These are phyloP conservation scores for Calephelis virginiensis DNA, from an alignment of 1,140 invertebrate genomes.

Conservation along the genomic window DNA sequence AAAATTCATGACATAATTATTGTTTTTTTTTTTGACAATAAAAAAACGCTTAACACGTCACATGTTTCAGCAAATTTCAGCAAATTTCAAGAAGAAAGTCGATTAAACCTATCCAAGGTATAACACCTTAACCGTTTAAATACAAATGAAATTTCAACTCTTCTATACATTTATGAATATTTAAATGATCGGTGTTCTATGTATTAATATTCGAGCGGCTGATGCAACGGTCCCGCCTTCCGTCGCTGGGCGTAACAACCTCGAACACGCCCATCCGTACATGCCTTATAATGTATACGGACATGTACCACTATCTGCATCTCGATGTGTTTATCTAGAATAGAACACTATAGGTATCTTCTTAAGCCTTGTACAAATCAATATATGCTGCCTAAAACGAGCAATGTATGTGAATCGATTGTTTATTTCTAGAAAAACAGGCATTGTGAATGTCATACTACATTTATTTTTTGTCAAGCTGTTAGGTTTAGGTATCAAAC, in stretches of 20 bases:
- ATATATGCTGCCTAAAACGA: not conserved
- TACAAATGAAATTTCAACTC: conserved; percentile 3
- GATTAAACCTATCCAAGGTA: not conserved
- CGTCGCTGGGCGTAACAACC: conserved; percentile 50
- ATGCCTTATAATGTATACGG: conserved; percentile 29
- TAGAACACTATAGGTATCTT: not conserved
- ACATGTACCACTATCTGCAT: conserved; percentile 20
- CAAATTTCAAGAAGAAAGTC: not conserved
- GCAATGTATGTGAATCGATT: not conserved
- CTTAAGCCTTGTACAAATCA: not conserved
- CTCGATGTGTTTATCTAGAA: conserved; percentile 6
- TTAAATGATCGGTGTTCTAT: conserved; percentile 18
- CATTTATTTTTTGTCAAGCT: too few species aligned
- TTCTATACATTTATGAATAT: conserved; percentile 23
- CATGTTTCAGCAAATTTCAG: not conserved
- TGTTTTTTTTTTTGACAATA: too few species aligned
- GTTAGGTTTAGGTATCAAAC: too few species aligned
- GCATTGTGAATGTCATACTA: too few species aligned
- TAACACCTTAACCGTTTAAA: not conserved
- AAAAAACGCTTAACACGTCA: too few species aligned
- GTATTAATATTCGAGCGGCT: conserved; percentile 16
- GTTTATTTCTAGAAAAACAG: too few species aligned
- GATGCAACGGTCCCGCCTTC: conserved; percentile 44
- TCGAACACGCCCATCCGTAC: conserved; percentile 52
- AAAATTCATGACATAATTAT: too few species aligned